phyloP scores from a whole-genome alignment of 2,797 vertebrate genomes.

The Etheostoma perlongum region DNA sequence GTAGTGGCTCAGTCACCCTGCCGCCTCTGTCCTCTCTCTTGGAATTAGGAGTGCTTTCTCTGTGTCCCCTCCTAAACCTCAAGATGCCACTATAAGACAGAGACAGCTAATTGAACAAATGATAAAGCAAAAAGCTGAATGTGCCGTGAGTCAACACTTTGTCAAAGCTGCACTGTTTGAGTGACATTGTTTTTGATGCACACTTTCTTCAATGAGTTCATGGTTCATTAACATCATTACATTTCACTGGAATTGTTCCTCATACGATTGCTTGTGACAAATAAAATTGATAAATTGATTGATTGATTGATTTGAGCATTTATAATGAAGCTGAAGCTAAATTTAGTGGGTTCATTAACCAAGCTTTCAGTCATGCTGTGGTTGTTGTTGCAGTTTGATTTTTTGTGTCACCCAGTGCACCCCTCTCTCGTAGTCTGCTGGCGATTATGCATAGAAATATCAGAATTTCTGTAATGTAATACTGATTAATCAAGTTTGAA shows the following conservation, averaged over 20 bases:
- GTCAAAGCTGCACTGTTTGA: background rate
- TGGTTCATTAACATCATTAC: constrained; percentile 49
- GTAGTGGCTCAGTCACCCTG: constrained; percentile 17
- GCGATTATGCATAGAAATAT: constrained; percentile 10
- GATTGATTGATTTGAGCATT: constrained; percentile 30
- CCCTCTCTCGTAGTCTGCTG: constrained; percentile 9
- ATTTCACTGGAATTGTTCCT: no score
- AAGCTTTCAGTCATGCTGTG: constrained; percentile 51
- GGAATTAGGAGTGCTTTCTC: constrained; percentile 1
- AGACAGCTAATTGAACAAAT: constrained; percentile 29
- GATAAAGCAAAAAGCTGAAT: background rate
- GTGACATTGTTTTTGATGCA: background rate
- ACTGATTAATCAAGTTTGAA: background rate
- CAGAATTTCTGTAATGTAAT: constrained; percentile 2
- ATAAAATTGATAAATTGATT: no score
- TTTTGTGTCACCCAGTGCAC: constrained; percentile 43
- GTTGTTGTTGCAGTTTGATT: constrained; percentile 61
- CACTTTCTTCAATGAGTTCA: constrained; percentile 21
- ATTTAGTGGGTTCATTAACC: constrained; percentile 75
- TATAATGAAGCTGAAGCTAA: constrained; percentile 62
- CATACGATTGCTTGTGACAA: no score
- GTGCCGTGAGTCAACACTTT: constrained; percentile 1
- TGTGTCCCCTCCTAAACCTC: constrained; percentile 6
- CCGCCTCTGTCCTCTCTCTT: constrained; percentile 4
- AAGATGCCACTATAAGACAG: constrained; percentile 38